These are phyloP conservation scores for Amphimedon queenslandica DNA, from an alignment of 37 sponge, comb jelly and placozoan genomes.

Conservation along the genomic window DNA sequence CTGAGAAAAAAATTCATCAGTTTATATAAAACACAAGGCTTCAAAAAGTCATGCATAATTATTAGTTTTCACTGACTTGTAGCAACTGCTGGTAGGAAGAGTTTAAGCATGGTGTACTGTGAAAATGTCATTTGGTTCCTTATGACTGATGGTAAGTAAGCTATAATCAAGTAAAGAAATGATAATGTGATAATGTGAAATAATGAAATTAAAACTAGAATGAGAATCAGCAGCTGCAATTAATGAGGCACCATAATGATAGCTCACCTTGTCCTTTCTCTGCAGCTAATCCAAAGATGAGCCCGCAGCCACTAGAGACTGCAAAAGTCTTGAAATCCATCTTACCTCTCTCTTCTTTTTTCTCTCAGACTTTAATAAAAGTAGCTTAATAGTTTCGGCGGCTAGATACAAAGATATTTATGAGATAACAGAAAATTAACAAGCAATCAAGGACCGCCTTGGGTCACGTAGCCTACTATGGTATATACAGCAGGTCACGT, in stretches of 20 bases:
- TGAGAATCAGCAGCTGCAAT: neutral
- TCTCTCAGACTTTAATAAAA: too few species aligned
- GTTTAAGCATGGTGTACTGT: conserved; percentile 66
- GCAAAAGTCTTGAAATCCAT: neutral
- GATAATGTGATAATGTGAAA: neutral
- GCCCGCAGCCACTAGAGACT: conserved; percentile 19
- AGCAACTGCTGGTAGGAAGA: conserved; percentile 50
- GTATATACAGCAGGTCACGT: too few species aligned
- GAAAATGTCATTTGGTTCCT: conserved; percentile 52
- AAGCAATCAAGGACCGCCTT: too few species aligned
- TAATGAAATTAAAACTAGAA: neutral
- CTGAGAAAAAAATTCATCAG: too few species aligned
- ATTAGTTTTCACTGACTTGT: conserved; percentile 29
- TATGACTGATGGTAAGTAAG: conserved; percentile 40
- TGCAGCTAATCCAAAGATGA: conserved; percentile 37
- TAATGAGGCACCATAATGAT: too few species aligned
- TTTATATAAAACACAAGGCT: too few species aligned
- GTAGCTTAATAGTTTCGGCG: too few species aligned
- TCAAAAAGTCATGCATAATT: neutral
- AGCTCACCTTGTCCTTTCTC: conserved; percentile 49
- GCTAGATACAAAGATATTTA: too few species aligned
- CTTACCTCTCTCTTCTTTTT: too few species aligned
- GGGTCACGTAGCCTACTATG: too few species aligned
- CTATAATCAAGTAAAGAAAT: conserved; percentile 17
- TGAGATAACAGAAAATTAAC: too few species aligned